Evolutionary conservation across 2,888 invertebrate species (phyloP).

Genomic region (Aphidius colemani): DNA sequence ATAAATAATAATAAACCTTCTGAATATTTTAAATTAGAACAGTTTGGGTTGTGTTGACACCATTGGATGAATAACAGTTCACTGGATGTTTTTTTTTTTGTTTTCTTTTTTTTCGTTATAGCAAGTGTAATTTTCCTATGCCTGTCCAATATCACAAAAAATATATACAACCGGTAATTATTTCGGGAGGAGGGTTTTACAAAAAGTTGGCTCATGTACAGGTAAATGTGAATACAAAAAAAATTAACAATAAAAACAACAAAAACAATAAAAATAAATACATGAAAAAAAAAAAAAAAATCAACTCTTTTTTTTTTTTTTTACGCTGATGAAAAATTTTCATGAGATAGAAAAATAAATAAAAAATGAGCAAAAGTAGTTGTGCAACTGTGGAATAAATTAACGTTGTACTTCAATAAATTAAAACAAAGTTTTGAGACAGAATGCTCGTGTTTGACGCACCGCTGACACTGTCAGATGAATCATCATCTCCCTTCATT

Average conservation of each 20-base stretch:
- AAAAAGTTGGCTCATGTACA: neutral
- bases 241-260: too few relatives aligned
- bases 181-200: neutral
- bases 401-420: slow-evolving; percentile 31
- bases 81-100: neutral
- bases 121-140: neutral
- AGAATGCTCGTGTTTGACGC: slow-evolving; percentile 16
- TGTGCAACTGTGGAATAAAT: slow-evolving; percentile 26
- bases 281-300: slow-evolving; percentile 6
- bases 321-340: too few relatives aligned
- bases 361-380: neutral
- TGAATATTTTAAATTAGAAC: too few relatives aligned
- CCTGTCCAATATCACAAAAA: slow-evolving; percentile 1
- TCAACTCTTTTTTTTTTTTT: neutral
- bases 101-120: neutral
- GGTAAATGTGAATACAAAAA: too few relatives aligned
- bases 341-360: neutral
- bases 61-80: neutral
- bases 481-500: slow-evolving; percentile 17
- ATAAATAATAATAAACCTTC: too few relatives aligned
- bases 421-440: slow-evolving; percentile 26
- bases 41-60: too few relatives aligned
- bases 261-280: neutral
- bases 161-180: neutral
- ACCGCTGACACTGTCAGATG: slow-evolving; percentile 23